phyloP scores from a whole-genome alignment of 1,140 invertebrate species.

The Leptopilina clavipes region DNA sequence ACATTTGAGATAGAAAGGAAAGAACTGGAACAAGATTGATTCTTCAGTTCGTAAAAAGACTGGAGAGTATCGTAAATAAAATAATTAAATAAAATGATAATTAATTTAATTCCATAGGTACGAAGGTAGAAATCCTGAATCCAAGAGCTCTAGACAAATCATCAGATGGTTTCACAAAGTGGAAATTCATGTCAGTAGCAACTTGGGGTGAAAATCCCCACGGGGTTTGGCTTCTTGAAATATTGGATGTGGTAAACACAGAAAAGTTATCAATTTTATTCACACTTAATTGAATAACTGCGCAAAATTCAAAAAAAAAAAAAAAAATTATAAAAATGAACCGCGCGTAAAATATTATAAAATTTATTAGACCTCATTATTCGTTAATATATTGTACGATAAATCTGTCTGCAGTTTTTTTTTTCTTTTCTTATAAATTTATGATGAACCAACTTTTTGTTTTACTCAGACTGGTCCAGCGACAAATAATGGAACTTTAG shows the following conservation, averaged over 20 bases:
- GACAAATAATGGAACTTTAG: constrained; percentile 77
- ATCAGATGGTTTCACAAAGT: constrained; percentile 83
- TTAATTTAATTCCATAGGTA: constrained; percentile 76
- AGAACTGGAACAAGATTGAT: neutral
- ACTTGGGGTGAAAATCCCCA: constrained; percentile 91
- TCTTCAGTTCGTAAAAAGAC: neutral
- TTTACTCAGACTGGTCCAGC: constrained; percentile 68
- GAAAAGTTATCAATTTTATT: constrained; percentile 12
- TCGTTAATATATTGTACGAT: constrained; percentile 21
- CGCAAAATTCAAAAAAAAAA: neutral
- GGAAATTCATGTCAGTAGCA: constrained; percentile 93
- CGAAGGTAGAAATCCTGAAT: constrained; percentile 81
- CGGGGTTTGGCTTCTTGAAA: constrained; percentile 83
- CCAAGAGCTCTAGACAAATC: constrained; percentile 83
- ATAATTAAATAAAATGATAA: constrained; percentile 35
- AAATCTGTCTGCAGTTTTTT: too few relatives aligned
- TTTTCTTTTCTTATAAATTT: too few relatives aligned
- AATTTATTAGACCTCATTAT: too few relatives aligned
- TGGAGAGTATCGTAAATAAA: too few relatives aligned
- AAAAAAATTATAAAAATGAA: neutral
- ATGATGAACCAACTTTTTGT: too few relatives aligned
- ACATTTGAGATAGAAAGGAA: neutral
- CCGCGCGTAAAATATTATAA: too few relatives aligned
- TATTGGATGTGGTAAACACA: constrained; percentile 78
- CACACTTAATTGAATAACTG: neutral